Conservation (phyloP, 2,888 invertebrate genomes). For the Protophormia terraenovae region DNA sequence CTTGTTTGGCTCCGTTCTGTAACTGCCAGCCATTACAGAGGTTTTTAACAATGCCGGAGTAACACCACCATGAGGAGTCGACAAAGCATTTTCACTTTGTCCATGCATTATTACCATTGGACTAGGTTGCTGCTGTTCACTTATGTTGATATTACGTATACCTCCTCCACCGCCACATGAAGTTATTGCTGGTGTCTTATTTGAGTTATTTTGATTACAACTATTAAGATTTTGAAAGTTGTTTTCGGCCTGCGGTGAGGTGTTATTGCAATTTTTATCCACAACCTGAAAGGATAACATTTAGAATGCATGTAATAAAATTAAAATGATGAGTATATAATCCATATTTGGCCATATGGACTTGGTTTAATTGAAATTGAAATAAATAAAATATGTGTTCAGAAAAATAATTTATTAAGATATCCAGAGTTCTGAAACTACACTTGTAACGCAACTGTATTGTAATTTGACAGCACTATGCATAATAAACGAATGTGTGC, state of each 20-base stretch:
- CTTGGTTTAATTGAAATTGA: too few relatives aligned
- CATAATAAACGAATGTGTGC: too few relatives aligned
- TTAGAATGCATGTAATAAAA: too few relatives aligned
- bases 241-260: constrained; percentile 79
- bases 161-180: constrained; percentile 36
- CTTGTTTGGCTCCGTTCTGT: constrained; percentile 36
- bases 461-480: too few relatives aligned
- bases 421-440: too few relatives aligned
- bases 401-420: too few relatives aligned
- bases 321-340: too few relatives aligned
- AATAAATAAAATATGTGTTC: too few relatives aligned
- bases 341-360: too few relatives aligned
- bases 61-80: constrained; percentile 8
- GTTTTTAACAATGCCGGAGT: constrained; percentile 46
- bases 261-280: constrained; percentile 88
- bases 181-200: constrained; percentile 61
- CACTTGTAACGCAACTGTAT: too few relatives aligned
- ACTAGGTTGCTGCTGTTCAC: constrained; percentile 40
- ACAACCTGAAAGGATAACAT: constrained; percentile 74
- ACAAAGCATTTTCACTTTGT: constrained; percentile 26
- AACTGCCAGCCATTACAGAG: constrained; percentile 22
- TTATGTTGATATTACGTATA: constrained; percentile 21
- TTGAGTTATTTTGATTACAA: constrained; percentile 75
- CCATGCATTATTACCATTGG: constrained; percentile 40
- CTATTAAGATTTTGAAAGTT: constrained; percentile 73